phyloP scores from a whole-genome alignment of 2,113 vertebrate genomes.

The Casuarius casuarius region DNA sequence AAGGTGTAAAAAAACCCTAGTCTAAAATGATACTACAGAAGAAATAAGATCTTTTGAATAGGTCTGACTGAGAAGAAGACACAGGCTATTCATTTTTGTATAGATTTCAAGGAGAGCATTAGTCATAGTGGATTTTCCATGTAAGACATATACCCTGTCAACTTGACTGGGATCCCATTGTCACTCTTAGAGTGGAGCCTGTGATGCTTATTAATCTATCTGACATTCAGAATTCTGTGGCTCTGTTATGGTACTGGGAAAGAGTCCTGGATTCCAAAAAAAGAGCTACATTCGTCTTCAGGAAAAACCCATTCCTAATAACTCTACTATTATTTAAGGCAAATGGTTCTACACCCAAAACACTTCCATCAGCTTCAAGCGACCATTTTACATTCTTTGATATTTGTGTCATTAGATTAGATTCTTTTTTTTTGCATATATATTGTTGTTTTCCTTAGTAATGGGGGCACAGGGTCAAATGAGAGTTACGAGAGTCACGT shows the following conservation, averaged over 20 bases:
- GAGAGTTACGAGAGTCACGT: rapidly evolving
- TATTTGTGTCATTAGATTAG: neutral
- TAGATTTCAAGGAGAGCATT: neutral
- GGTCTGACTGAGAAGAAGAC: neutral
- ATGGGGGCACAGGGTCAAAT: neutral
- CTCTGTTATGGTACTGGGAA: neutral
- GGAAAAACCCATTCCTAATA: neutral
- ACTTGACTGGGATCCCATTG: neutral
- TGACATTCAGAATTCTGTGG: neutral
- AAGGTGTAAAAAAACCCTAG: neutral
- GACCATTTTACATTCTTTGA: neutral
- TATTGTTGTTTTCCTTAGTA: neutral
- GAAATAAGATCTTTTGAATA: neutral
- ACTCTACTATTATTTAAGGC: neutral
- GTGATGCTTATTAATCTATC: neutral
- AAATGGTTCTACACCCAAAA: neutral
- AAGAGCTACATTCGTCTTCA: neutral
- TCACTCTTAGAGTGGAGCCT: neutral
- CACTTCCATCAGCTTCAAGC: neutral
- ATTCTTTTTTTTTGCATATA: neutral
- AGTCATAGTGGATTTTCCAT: neutral
- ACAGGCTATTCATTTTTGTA: neutral
- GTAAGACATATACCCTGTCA: neutral
- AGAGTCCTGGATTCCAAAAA: neutral
- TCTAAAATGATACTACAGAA: neutral